Evolutionary conservation across 2,888 invertebrate genomes (phyloP), one percentile per base, ranked within the genome.

Genomic region (Pollenia labialis): DNA sequence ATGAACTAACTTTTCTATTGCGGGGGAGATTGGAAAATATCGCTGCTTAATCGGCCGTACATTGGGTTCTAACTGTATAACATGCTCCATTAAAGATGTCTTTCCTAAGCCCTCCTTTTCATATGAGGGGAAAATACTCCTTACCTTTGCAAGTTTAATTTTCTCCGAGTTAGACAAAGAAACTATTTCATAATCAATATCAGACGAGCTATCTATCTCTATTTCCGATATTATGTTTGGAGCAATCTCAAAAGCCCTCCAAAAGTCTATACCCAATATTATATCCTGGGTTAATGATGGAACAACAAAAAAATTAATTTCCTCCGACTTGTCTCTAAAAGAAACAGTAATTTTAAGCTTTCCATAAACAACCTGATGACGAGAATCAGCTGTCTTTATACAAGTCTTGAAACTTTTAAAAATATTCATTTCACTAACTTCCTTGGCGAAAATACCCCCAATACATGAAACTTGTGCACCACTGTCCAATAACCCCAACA

Each of bases 401-500:
- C n/a, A 69, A 40, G 32, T 69, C 11, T 69, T 69, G 2, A 11
- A 7, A 11, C 44, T 18, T 16, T 42, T 54, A 40, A 52, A 50
- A 16, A 14, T 11, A 3, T 16, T 7, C 8, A n/a, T 16, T 16
- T 54, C 12, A 69, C 32, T 42, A n/a, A 16, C 3, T 40, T 42
- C 54, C 18, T 54, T 69, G 10, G 69, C 52, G 14, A 69, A 14
- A 3, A 11, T 0, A 48, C 32, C 68, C 68, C 68, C 68, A 12
- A 48, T 66, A 14, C 66, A 66, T 12, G 66, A 48, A 16, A 66
- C 48, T 46, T 66, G 66, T 3, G 66, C 66, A 12, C 62, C 62
- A 66, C 66, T 66, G 14, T 66, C 66, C 48, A 66, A 48, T 7
- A 66, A 23, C 1, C 46, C 66, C 10, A 48, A 48, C 18, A 48